Evolutionary conservation across 2,888 invertebrate genomes (phyloP), one percentile per base, ranked within the genome.

Genomic region (Andrena bucephala): DNA sequence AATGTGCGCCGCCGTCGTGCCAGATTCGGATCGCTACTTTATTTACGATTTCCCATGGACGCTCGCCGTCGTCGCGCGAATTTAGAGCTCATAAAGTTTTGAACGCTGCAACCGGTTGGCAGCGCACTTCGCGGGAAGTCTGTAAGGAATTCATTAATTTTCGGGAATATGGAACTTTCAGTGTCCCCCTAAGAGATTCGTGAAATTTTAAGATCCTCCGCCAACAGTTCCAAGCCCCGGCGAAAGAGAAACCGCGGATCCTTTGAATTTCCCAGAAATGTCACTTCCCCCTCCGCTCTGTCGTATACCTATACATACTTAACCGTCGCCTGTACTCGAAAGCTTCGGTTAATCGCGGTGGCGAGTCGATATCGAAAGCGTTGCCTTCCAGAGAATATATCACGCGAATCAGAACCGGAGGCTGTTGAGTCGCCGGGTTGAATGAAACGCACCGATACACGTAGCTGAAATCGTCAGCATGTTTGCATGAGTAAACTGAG

Each of bases 141-240:
- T 48, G 72, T 27, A 50, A 77, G 65, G 63, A 29, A 50, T 77
- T 72, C 77, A 71, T 77, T 77, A 77, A 77, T 71, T 72, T 65
- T 50, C 48, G 65, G 48, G 54, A 59, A 54, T 50, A 29, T 36
- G 57, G 59, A 50, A 60, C 27, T 6, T 50, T 67, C 13, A 13
- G 42, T 4, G 5, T 16, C 16, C 42, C 16, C 42, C 42, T 42
- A 52, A 52, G 20, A 52, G 52, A 52, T 52, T 52, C 52, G 20
- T 52, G 20, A 20, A 52, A 20, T 8, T 52, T n/a, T 52, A 52
- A 20, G 20, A 52, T 52, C n/a, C 20, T 8, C 20, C 20, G 52
- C n/a, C n/a, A 52, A 20, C 24, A 8, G 20, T 27, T 27, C 57
- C 10, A 20, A 8, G 20, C 20, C 20, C 13, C 13, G 42, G 42